These are phyloP conservation scores for Australoheros scitulus DNA, from an alignment of 2,113 vertebrate species.

Conservation along the genomic window DNA sequence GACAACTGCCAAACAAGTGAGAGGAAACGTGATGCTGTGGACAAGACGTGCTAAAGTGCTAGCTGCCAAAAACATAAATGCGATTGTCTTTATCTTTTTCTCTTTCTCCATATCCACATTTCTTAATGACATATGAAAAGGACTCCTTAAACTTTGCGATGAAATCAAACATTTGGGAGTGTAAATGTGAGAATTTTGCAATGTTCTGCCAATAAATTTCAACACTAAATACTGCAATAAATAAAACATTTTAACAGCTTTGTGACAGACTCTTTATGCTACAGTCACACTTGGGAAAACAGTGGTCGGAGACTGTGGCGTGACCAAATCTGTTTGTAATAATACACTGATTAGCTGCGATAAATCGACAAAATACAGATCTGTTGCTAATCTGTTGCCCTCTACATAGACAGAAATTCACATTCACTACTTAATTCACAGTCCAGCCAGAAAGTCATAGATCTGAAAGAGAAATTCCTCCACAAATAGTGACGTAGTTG, in stretches of 20 bases:
- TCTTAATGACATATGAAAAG: background rate
- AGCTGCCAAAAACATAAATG: slow-evolving; percentile 44
- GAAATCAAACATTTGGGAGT: background rate
- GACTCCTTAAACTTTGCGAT: background rate
- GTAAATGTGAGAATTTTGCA: background rate
- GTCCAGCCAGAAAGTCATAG: no score
- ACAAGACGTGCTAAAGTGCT: background rate
- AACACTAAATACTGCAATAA: background rate
- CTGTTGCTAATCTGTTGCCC: no score
- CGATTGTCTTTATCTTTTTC: background rate
- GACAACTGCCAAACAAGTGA: slow-evolving; percentile 52
- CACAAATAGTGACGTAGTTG: no score
- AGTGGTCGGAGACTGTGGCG: fast-evolving
- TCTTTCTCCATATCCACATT: background rate
- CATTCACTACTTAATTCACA: no score
- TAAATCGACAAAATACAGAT: no score
- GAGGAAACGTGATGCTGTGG: slow-evolving; percentile 19
- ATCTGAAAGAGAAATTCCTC: no score
- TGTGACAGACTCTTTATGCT: background rate
- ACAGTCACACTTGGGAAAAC: background rate
- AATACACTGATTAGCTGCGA: no score
- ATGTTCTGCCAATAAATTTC: background rate
- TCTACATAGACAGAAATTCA: no score
- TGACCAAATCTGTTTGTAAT: background rate
- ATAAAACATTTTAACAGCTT: background rate